A percentile compares a stretch with the other conserved stretches of the same genome.
Evolutionary conservation across 2,797 vertebrate species (phyloP).

Genomic region (Gorsachius magnificus): DNA sequence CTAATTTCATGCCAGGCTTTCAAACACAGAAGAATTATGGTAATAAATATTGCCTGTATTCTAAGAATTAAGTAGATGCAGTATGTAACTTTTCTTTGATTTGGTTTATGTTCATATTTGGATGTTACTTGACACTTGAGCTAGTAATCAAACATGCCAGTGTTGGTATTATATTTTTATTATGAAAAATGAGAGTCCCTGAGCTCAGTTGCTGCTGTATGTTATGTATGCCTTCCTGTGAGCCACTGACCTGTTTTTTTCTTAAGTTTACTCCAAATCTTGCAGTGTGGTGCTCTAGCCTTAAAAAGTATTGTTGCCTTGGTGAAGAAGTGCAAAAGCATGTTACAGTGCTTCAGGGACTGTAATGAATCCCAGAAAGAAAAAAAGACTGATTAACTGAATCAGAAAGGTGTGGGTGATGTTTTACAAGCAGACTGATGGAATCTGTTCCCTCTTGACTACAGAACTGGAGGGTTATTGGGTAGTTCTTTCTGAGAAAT

Average conservation of each 20-base stretch:
- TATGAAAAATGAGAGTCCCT: neutral
- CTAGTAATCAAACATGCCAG: neutral
- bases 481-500: neutral
- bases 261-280: neutral
- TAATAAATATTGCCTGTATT: neutral
- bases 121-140: neutral
- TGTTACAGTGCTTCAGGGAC: conserved; percentile 41
- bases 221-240: neutral
- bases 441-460: neutral
- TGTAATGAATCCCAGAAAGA: neutral
- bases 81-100: neutral
- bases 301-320: conserved; percentile 42
- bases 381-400: conserved; percentile 20
- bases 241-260: conserved; percentile 42
- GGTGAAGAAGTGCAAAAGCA: conserved; percentile 56
- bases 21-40: conserved; percentile 5
- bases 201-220: neutral
- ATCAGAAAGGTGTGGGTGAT: conserved; percentile 34
- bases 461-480: neutral
- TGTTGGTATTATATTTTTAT: neutral
- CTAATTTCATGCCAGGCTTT: conserved; percentile 9
- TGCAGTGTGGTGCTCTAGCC: neutral
- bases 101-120: neutral
- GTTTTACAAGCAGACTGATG: conserved; percentile 1
- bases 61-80: neutral